Percentiles rank a stretch among this genome's conserved stretches.
These are phyloP conservation scores for Thomomys bottae DNA, from an alignment of 2,113 vertebrate species.

Conservation along the genomic window DNA sequence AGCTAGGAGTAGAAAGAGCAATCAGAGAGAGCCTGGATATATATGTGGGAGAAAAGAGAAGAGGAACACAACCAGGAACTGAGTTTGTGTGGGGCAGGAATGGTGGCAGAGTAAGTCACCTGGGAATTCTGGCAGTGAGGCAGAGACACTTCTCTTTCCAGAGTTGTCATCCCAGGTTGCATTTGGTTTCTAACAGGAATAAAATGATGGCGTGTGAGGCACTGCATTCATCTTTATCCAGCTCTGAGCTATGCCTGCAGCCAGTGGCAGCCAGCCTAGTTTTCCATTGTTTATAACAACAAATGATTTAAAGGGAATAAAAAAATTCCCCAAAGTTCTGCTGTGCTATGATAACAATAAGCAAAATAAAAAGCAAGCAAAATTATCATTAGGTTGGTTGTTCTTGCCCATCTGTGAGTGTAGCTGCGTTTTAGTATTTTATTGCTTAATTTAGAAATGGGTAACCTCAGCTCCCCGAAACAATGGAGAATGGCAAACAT, in stretches of 20 bases:
- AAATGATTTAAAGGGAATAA: slow-evolving; percentile 67
- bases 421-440: slow-evolving; percentile 29
- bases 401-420: slow-evolving; percentile 26
- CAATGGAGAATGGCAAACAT: slow-evolving; percentile 42
- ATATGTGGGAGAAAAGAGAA: neutral
- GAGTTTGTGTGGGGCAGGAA: neutral
- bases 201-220: neutral
- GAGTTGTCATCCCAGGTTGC: neutral
- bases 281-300: slow-evolving; percentile 61
- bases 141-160: neutral
- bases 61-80: neutral
- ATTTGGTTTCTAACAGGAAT: neutral
- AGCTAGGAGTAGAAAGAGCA: neutral
- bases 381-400: slow-evolving; percentile 49
- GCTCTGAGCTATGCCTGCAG: neutral
- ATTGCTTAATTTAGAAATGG: slow-evolving; percentile 61
- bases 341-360: slow-evolving; percentile 50
- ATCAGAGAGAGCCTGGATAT: neutral
- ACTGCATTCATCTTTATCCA: slow-evolving; percentile 27
- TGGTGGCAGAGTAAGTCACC: neutral
- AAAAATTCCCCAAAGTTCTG: slow-evolving; percentile 39
- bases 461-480: slow-evolving; percentile 41
- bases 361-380: slow-evolving; percentile 20
- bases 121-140: neutral
- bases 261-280: slow-evolving; percentile 37